Base-by-base conservation (phyloP, 1,140 invertebrate genomes). In the Leptopilina boulardi region DNA sequence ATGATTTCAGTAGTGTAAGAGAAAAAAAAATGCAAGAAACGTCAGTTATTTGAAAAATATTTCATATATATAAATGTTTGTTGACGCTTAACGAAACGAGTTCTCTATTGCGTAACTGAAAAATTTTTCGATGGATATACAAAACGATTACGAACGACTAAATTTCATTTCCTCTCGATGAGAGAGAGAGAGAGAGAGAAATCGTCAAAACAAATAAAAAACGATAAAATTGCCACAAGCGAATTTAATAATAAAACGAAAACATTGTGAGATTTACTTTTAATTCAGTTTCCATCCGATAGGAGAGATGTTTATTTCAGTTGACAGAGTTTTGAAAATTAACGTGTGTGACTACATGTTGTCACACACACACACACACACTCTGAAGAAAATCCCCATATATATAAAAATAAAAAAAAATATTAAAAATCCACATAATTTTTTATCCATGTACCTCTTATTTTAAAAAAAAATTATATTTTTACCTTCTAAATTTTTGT, bases 191-290 rank as follows among this genome's bases (percentile, higher is more conserved):
- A 30, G 56, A 66, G 56, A 66, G 18, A 30, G 30, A 66, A 51
- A 66, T 26, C 56, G 56, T 15, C 21, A 66, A 66, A 66, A 30
- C 21, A 66, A 66, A 66, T 66, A 66, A 23, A 66, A 51, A 51
- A 51, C 47, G 47, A 51, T 51, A 51, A 51, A 51, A 51, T 51
- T 51, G 56, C 56, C 30, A 30, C 56, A 30, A 15, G 21, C 11
- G 56, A 30, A 66, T 66, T 66, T 66, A 30, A 66, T 66, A 66
- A 66, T 66, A 30, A 66, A 66, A 66, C 21, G 23, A 66, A 66
- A 66, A 66, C 56, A 66, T 66, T 23, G 11, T 26, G 56, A 66
- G 56, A 66, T 66, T 66, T 66, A 66, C 56, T 66, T 66, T 66
- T 66, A 30, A 66, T 66, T 66, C 23, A 66, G 56, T 66, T 66